Evolutionary conservation across 2,888 invertebrate species (phyloP).

Genomic region (Caenorhabditis sp.): DNA sequence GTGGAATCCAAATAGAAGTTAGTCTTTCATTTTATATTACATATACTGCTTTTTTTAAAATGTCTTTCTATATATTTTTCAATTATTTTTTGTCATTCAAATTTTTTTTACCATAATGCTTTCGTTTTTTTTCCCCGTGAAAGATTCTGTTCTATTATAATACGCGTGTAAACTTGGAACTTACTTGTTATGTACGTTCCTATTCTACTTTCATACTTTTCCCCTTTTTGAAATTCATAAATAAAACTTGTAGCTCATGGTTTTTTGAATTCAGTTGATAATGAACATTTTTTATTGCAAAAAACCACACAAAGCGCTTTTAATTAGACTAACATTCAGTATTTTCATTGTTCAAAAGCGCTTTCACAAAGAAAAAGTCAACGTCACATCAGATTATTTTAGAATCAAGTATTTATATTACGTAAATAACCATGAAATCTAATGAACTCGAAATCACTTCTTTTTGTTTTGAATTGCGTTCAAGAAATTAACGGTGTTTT

Average conservation of each 20-base stretch:
- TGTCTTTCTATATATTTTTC: neutral
- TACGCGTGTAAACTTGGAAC: slow-evolving; percentile 39
- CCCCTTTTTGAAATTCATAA: neutral
- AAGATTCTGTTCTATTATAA: slow-evolving; percentile 24
- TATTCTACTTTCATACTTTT: slow-evolving; percentile 3
- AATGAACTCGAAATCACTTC: neutral
- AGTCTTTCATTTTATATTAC: neutral
- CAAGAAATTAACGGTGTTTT: too few relatives aligned
- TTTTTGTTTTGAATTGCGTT: too few relatives aligned
- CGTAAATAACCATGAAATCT: neutral
- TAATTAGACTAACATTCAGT: too few relatives aligned
- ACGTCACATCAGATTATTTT: too few relatives aligned
- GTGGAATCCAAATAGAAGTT: slow-evolving; percentile 41
- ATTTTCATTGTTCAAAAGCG: too few relatives aligned
- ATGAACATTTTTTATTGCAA: too few relatives aligned
- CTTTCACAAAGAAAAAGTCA: too few relatives aligned
- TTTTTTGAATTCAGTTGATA: too few relatives aligned
- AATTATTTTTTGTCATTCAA: neutral
- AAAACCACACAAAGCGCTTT: too few relatives aligned
- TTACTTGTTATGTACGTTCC: slow-evolving; percentile 17
- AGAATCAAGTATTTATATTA: too few relatives aligned
- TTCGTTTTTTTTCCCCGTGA: slow-evolving; percentile 24
- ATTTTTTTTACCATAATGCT: neutral
- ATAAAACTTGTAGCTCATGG: neutral
- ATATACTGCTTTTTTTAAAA: neutral